Conservation (phyloP, 2,888 invertebrate genomes). For the Athripsodes cinereus region DNA sequence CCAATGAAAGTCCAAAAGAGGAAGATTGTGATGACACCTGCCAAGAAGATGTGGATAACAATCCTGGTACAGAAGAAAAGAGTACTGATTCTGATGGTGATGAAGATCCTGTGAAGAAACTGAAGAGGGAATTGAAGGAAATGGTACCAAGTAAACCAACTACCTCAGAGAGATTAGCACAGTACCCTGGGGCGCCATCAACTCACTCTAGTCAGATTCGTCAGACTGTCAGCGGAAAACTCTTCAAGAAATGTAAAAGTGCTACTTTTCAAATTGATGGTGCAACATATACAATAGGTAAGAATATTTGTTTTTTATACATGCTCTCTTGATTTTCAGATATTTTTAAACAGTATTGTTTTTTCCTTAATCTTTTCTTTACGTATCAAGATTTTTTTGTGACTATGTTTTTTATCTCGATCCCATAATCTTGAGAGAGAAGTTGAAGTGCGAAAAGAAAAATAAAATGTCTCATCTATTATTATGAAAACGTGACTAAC, state of each 20-base stretch:
- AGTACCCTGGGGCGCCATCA: conserved; percentile 37
- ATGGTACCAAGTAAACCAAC: conserved; percentile 33
- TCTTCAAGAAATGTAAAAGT: conserved; percentile 79
- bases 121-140: conserved; percentile 19
- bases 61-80: neutral
- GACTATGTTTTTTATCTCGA: too few relatives aligned
- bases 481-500: too few relatives aligned
- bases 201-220: conserved; percentile 48
- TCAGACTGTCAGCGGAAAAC: conserved; percentile 50
- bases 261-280: conserved; percentile 84
- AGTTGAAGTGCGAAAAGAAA: too few relatives aligned
- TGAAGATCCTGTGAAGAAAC: conserved; percentile 16
- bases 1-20: neutral
- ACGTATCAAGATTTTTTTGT: neutral
- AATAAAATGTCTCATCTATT: too few relatives aligned
- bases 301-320: neutral
- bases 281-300: conserved; percentile 81
- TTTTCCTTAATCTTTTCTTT: too few relatives aligned
- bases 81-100: conserved; percentile 16
- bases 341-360: too few relatives aligned
- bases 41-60: neutral
- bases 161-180: conserved; percentile 38
- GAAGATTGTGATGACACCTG: neutral
- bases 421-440: too few relatives aligned
- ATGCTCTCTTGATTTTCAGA: too few relatives aligned